Conservation (phyloP, 2,113 vertebrate species). For the Hippopotamus amphibius region DNA sequence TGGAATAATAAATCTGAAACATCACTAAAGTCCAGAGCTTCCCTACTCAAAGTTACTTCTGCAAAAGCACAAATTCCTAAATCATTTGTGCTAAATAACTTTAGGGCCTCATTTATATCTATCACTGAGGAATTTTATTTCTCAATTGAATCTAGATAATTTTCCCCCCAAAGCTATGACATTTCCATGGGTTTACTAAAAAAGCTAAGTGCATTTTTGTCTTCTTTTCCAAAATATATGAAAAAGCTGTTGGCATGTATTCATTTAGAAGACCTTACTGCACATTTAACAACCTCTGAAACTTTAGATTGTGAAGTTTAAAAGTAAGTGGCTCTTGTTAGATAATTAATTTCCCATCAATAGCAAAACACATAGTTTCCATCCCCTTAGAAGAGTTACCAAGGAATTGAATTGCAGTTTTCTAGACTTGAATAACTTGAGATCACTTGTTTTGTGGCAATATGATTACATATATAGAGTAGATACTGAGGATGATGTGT, state of each 20-base stretch:
- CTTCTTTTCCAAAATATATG: conserved; percentile 64
- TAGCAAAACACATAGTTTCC: background rate
- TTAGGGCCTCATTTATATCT: conserved; percentile 67
- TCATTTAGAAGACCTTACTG: conserved; percentile 52
- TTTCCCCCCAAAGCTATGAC: conserved; percentile 22
- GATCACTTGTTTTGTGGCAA: background rate
- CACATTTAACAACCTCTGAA: background rate
- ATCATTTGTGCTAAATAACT: background rate
- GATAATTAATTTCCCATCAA: background rate
- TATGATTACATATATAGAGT: background rate
- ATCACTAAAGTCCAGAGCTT: background rate
- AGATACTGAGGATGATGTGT: background rate
- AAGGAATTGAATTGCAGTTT: background rate
- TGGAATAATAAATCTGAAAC: background rate
- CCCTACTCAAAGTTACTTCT: background rate
- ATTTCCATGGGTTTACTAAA: conserved; percentile 64
- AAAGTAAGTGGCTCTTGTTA: background rate
- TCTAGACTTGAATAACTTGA: background rate
- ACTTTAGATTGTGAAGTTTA: background rate
- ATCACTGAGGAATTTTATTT: conserved; percentile 53
- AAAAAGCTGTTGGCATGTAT: conserved; percentile 53
- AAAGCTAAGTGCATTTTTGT: conserved; percentile 59
- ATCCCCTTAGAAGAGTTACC: background rate
- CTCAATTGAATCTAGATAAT: conserved; percentile 10
- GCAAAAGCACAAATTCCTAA: background rate